Conservation (phyloP, 2,113 vertebrate genomes). For the Chelonoidis abingdonii region DNA sequence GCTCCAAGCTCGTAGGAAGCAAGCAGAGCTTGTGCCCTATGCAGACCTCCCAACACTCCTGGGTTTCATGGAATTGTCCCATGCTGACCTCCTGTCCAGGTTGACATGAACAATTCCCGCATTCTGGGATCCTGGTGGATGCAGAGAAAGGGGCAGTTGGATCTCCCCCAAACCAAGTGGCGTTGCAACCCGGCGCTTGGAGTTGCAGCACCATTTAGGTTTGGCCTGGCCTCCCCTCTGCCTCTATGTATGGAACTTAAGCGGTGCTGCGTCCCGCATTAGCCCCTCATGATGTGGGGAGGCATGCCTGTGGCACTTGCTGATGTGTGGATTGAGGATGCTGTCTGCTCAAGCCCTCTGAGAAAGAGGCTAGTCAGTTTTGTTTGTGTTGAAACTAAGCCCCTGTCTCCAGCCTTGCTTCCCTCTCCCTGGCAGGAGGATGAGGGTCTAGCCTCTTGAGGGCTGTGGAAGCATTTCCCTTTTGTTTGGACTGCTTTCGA, state of each 20-base stretch:
- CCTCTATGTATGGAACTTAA: background rate
- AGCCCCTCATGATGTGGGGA: background rate
- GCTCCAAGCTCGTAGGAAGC: too few relatives aligned
- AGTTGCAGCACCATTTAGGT: background rate
- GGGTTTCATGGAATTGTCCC: too few relatives aligned
- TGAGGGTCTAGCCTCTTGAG: background rate
- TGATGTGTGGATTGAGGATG: background rate
- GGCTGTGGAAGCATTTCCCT: background rate
- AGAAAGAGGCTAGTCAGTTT: background rate
- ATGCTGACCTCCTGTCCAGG: too few relatives aligned
- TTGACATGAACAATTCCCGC: too few relatives aligned
- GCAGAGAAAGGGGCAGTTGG: too few relatives aligned
- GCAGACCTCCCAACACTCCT: too few relatives aligned
- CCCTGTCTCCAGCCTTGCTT: background rate
- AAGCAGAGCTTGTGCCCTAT: too few relatives aligned
- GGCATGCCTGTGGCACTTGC: background rate
- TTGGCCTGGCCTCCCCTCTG: too few relatives aligned
- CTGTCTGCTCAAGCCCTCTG: background rate
- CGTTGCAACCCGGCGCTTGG: background rate
- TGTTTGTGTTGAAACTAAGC: background rate
- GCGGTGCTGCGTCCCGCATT: background rate
- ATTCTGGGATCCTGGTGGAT: too few relatives aligned
- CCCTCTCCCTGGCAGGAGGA: background rate
- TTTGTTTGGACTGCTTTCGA: background rate
- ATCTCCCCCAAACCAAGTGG: background rate